phyloP scores from a whole-genome alignment of 2,888 invertebrate genomes.

The Nematopogon swammerdamellus region DNA sequence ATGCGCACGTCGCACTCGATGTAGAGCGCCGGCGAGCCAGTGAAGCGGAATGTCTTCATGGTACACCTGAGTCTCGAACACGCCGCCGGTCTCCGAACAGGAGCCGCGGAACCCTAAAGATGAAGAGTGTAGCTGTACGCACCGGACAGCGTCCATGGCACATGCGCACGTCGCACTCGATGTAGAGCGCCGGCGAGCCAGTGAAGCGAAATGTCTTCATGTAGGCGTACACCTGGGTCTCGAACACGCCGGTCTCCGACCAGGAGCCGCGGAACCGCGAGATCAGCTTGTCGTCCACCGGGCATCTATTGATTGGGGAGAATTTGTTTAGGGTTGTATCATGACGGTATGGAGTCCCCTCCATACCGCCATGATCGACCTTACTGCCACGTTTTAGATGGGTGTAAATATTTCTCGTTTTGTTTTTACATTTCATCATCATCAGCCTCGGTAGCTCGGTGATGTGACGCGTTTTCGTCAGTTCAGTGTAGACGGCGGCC shows the following conservation, averaged over 20 bases:
- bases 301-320: no score
- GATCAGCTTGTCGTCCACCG: slow-evolving; percentile 89
- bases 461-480: no score
- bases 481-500: no score
- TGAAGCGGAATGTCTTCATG: slow-evolving; percentile 92
- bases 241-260: slow-evolving; percentile 86
- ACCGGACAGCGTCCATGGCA: slow-evolving; percentile 94
- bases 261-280: slow-evolving; percentile 91
- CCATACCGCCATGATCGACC: no score
- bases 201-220: slow-evolving; percentile 95
- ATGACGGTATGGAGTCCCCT: no score
- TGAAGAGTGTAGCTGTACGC: slow-evolving; percentile 25
- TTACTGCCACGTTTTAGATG: no score
- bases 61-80: slow-evolving; percentile 91
- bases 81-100: slow-evolving; percentile 88
- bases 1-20: slow-evolving; percentile 93
- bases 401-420: no score
- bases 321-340: no score
- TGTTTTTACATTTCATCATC: no score
- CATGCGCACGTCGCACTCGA: slow-evolving; percentile 94
- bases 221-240: slow-evolving; percentile 92
- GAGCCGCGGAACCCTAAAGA: slow-evolving; percentile 73
- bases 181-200: slow-evolving; percentile 89
- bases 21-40: slow-evolving; percentile 89
- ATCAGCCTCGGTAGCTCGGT: no score